phyloP scores from a whole-genome alignment of 2,113 vertebrate genomes.

The Cardinalis cardinalis region DNA sequence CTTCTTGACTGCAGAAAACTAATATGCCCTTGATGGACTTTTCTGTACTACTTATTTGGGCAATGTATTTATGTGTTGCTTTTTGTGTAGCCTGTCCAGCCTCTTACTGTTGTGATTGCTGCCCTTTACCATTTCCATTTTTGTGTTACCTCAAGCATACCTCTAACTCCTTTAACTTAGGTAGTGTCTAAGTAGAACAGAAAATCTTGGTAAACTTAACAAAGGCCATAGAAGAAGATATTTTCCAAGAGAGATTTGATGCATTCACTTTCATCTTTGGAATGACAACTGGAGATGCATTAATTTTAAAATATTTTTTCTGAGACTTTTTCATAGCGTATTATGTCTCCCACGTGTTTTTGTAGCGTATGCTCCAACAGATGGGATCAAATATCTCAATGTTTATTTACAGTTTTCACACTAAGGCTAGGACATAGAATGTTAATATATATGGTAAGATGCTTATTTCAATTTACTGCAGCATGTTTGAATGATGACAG shows the following conservation, averaged over 20 bases:
- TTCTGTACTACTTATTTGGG: neutral
- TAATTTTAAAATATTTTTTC: neutral
- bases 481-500: neutral
- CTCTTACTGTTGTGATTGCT: neutral
- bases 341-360: neutral
- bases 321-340: neutral
- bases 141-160: neutral
- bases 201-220: neutral
- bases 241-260: neutral
- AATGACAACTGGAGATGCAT: neutral
- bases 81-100: neutral
- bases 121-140: neutral
- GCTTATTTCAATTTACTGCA: neutral
- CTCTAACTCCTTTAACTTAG: neutral
- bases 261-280: neutral
- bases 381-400: neutral
- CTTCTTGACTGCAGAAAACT: neutral
- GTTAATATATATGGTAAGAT: neutral
- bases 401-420: neutral
- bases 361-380: neutral
- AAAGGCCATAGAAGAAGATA: neutral
- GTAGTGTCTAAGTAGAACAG: neutral
- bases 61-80: neutral
- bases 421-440: neutral
- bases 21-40: neutral